phyloP scores from a whole-genome alignment of 2,113 vertebrate genomes.

The Orthonyx spaldingii region DNA sequence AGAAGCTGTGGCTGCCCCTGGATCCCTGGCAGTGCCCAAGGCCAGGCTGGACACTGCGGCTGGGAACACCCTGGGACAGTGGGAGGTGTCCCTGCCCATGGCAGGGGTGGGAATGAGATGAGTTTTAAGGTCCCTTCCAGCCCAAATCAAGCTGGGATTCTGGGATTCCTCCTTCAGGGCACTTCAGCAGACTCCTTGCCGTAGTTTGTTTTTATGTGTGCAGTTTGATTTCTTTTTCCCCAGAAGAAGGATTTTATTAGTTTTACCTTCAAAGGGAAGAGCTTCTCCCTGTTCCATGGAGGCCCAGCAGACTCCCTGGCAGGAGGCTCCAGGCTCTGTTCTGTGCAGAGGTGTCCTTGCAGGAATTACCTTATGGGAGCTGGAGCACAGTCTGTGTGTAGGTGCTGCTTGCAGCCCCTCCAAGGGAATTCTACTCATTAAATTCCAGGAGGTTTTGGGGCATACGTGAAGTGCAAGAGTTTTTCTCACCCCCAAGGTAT shows the following conservation, averaged over 20 bases:
- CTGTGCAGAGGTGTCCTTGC: accelerated
- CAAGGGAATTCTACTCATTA: neutral
- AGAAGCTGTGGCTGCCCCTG: neutral
- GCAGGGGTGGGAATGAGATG: neutral
- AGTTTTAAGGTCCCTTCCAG: neutral
- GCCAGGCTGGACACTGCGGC: neutral
- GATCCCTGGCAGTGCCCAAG: neutral
- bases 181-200: neutral
- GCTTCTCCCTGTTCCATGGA: neutral
- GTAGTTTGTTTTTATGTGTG: neutral
- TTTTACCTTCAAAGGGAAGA: neutral
- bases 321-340: neutral
- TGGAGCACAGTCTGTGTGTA: neutral
- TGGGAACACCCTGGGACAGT: neutral
- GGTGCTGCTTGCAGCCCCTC: neutral
- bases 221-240: neutral
- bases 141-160: neutral
- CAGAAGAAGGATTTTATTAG: neutral
- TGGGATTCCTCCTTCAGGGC: neutral
- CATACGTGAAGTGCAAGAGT: neutral
- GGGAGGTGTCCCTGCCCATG: neutral
- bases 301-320: neutral
- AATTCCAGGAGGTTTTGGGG: neutral
- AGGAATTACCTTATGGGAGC: neutral
- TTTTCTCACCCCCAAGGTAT: neutral